These are phyloP conservation scores for Eumerus sabulonum DNA, from an alignment of 2,888 invertebrate genomes.

Conservation along the genomic window DNA sequence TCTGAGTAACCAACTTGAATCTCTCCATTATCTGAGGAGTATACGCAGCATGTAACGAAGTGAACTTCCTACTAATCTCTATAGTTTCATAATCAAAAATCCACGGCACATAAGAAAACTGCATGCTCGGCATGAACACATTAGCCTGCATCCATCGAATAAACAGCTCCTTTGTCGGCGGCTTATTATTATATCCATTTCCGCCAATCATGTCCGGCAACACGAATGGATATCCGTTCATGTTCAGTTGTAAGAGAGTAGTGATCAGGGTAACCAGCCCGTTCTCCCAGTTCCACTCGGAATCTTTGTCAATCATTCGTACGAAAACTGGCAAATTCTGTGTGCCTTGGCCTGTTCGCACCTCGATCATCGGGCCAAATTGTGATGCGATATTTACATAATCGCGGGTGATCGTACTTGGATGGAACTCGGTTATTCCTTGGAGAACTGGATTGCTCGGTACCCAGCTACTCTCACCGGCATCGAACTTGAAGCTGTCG, in stretches of 20 bases:
- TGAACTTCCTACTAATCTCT: slow-evolving; percentile 82
- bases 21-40: slow-evolving; percentile 82
- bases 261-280: slow-evolving; percentile 86
- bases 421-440: slow-evolving; percentile 79
- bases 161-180: slow-evolving; percentile 82
- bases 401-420: slow-evolving; percentile 78
- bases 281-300: slow-evolving; percentile 83
- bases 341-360: slow-evolving; percentile 83
- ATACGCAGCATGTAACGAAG: slow-evolving; percentile 83
- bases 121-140: slow-evolving; percentile 87
- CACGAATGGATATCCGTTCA: slow-evolving; percentile 82
- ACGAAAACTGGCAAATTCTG: slow-evolving; percentile 85
- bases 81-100: slow-evolving; percentile 83
- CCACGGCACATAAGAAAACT: slow-evolving; percentile 90
- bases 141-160: slow-evolving; percentile 88
- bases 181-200: slow-evolving; percentile 81
- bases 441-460: slow-evolving; percentile 81
- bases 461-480: slow-evolving; percentile 85
- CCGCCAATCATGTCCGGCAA: slow-evolving; percentile 89
- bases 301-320: slow-evolving; percentile 87
- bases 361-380: slow-evolving; percentile 83
- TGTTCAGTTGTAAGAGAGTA: slow-evolving; percentile 79
- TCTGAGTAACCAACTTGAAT: slow-evolving; percentile 81
- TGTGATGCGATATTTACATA: slow-evolving; percentile 81
- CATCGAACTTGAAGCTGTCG: slow-evolving; percentile 89